Evolutionary conservation across 2,888 invertebrate genomes (phyloP).

Genomic region (Heliconius cydno): DNA sequence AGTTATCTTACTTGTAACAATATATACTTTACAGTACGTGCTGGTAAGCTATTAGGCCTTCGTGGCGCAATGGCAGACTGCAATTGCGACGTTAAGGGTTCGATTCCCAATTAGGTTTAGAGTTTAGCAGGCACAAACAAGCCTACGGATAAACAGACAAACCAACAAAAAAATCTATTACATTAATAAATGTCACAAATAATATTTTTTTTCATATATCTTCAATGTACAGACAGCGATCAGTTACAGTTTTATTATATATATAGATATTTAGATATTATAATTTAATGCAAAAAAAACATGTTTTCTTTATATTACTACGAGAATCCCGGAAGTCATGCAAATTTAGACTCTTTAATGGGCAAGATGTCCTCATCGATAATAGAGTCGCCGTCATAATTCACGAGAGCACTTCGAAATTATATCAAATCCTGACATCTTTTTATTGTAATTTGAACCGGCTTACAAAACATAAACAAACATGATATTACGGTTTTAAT

Average conservation of each 20-base stretch:
- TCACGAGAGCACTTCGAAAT: background rate
- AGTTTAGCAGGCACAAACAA: too few relatives aligned
- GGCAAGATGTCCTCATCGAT: slow-evolving; percentile 21
- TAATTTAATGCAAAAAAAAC: background rate
- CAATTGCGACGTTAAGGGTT: too few relatives aligned
- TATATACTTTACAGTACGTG: background rate
- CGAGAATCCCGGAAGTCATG: background rate
- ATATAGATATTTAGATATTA: background rate
- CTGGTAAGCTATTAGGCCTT: too few relatives aligned
- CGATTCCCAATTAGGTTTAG: too few relatives aligned
- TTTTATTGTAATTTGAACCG: background rate
- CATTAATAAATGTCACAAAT: too few relatives aligned
- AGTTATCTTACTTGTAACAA: background rate
- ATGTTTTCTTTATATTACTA: background rate
- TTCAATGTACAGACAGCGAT: too few relatives aligned
- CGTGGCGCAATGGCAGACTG: too few relatives aligned
- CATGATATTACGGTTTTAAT: too few relatives aligned
- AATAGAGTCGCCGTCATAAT: background rate
- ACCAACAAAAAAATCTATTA: too few relatives aligned
- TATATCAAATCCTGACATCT: background rate
- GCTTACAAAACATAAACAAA: background rate
- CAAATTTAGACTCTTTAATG: slow-evolving; percentile 2
- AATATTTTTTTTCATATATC: too few relatives aligned
- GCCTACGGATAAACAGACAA: too few relatives aligned
- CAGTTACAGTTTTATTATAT: background rate